Percentiles rank a stretch among this genome's conserved stretches.
Conservation (phyloP, 1,140 invertebrate species). For the Lasioglossum albipes region DNA sequence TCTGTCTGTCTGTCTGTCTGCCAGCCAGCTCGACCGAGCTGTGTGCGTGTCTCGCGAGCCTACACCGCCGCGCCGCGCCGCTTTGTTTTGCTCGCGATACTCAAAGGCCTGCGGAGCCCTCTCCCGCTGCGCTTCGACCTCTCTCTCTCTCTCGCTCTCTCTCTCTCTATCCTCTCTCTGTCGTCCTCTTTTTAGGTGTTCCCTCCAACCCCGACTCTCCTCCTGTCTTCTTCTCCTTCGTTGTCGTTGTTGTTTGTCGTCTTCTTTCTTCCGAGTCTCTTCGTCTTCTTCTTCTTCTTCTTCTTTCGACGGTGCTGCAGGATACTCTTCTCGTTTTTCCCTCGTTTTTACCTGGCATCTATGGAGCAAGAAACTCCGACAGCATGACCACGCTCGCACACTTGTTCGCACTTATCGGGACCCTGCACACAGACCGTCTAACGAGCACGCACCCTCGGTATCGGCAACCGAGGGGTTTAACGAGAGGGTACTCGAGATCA, state of each 20-base stretch:
- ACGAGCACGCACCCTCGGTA: conserved; percentile 58
- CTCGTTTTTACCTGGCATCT: conserved; percentile 20
- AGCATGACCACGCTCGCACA: conserved; percentile 33
- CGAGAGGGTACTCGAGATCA: too few relatives aligned
- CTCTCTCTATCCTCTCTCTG: background rate
- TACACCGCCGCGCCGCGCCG: conserved; percentile 29
- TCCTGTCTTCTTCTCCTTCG: background rate
- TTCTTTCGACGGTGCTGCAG: background rate
- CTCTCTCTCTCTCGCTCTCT: background rate
- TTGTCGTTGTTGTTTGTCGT: background rate
- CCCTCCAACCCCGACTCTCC: background rate
- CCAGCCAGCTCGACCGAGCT: conserved; percentile 2
- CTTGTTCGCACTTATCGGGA: conserved; percentile 53
- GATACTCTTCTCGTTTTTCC: conserved; percentile 16
- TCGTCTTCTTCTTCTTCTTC: background rate
- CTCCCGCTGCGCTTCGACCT: conserved; percentile 28
- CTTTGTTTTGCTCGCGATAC: conserved; percentile 60
- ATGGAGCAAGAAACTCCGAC: conserved; percentile 44
- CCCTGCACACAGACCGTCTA: conserved; percentile 12
- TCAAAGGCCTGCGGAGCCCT: conserved; percentile 36
- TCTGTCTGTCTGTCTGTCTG: conserved; percentile 40
- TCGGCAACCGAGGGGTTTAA: conserved; percentile 26
- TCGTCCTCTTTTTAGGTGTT: background rate
- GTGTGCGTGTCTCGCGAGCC: conserved; percentile 42
- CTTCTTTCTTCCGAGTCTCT: background rate